A percentile compares a stretch with the other conserved stretches of the same genome.
Conservation (phyloP, 2,113 vertebrate genomes). For the Anseranas semipalmata region DNA sequence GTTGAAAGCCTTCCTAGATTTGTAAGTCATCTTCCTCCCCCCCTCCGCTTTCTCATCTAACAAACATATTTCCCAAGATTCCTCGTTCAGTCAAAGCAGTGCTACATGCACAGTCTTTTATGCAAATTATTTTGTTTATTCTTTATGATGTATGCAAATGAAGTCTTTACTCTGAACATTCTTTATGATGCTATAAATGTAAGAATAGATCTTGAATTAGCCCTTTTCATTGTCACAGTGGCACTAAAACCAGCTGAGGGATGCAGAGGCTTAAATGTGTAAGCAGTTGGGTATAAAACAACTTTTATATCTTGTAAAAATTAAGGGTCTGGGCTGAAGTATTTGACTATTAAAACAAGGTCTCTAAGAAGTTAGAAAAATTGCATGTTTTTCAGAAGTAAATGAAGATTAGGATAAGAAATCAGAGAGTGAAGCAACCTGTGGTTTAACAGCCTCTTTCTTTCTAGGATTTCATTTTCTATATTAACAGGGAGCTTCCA, state of each 20-base stretch:
- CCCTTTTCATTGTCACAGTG: slow-evolving; percentile 37
- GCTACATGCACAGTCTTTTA: neutral
- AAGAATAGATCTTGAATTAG: slow-evolving; percentile 63
- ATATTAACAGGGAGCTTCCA: neutral
- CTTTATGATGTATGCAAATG: slow-evolving; percentile 66
- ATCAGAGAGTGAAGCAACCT: neutral
- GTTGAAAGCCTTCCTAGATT: neutral
- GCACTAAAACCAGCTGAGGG: slow-evolving; percentile 50
- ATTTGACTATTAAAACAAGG: neutral
- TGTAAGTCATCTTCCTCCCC: neutral
- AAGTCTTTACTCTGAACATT: slow-evolving; percentile 53
- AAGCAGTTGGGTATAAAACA: slow-evolving; percentile 49
- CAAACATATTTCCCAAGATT: neutral
- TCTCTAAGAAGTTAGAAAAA: neutral
- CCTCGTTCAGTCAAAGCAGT: neutral
- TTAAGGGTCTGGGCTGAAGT: slow-evolving; percentile 9
- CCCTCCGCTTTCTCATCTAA: neutral
- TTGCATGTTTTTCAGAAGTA: neutral
- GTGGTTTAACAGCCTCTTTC: slow-evolving; percentile 1
- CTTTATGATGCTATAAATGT: slow-evolving; percentile 61
- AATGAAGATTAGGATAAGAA: slow-evolving; percentile 12
- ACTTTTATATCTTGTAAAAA: slow-evolving; percentile 51
- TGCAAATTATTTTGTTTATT: slow-evolving; percentile 68
- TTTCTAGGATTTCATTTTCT: neutral
- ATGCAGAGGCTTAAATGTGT: slow-evolving; percentile 38